These are phyloP conservation scores for Drosophila bocqueti DNA, from an alignment of 1,140 invertebrate genomes.

Conservation along the genomic window DNA sequence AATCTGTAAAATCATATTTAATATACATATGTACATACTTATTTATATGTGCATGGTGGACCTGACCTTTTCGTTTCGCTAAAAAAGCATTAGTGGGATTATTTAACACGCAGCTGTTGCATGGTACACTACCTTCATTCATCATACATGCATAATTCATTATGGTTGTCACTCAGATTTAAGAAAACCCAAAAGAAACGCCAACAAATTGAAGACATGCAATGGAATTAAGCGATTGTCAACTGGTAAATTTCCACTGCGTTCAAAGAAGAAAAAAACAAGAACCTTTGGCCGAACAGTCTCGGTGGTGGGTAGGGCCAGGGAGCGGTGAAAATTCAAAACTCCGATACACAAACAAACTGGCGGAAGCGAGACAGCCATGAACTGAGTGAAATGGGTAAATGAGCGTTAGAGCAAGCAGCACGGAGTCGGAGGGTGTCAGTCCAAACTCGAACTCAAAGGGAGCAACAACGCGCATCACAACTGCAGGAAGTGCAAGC, in stretches of 20 bases:
- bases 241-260: conserved; percentile 44
- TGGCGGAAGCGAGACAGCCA: conserved; percentile 1
- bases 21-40: not conserved
- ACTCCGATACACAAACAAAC: conserved; percentile 15
- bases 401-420: not conserved
- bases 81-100: not conserved
- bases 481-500: conserved; percentile 30
- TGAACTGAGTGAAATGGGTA: not conserved
- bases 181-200: not conserved
- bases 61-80: not conserved
- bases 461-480: conserved; percentile 11
- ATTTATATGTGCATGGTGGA: not conserved
- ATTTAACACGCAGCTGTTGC: conserved; percentile 2
- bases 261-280: conserved; percentile 5
- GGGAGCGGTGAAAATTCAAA: conserved; percentile 13
- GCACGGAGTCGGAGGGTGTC: conserved; percentile 1
- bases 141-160: not conserved
- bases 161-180: not conserved
- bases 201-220: conserved; percentile 18
- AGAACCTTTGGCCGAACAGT: not conserved
- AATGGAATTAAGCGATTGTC: conserved; percentile 20
- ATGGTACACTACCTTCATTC: not conserved
- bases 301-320: conserved; percentile 19
- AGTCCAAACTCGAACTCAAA: conserved; percentile 9
- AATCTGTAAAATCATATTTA: not conserved